Conservation (phyloP, 2,797 vertebrate genomes). For the Columba guinea region DNA sequence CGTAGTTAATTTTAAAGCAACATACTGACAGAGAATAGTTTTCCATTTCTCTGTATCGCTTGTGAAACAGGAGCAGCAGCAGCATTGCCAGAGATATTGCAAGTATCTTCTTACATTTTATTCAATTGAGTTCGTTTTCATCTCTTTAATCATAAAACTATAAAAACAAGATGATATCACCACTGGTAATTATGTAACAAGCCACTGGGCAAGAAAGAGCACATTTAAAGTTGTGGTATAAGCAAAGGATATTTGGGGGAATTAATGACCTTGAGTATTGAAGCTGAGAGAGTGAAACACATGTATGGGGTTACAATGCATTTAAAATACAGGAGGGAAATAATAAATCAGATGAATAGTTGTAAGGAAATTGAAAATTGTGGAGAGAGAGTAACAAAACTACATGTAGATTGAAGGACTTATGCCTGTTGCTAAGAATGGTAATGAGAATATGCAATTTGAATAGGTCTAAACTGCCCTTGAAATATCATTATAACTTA, state of each 20-base stretch:
- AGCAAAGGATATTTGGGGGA: slow-evolving; percentile 51
- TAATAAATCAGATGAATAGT: slow-evolving; percentile 72
- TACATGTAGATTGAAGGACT: slow-evolving; percentile 41
- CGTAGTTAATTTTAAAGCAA: slow-evolving; percentile 28
- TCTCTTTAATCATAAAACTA: slow-evolving; percentile 71
- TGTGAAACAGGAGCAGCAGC: neutral
- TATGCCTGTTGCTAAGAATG: slow-evolving; percentile 57
- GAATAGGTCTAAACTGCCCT: slow-evolving; percentile 61
- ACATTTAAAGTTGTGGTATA: slow-evolving; percentile 63
- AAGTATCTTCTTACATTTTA: slow-evolving; percentile 46
- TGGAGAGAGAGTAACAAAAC: slow-evolving; percentile 69
- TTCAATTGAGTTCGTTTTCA: slow-evolving; percentile 68
- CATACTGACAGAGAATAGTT: slow-evolving; percentile 26
- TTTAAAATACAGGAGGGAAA: slow-evolving; percentile 68
- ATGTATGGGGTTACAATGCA: slow-evolving; percentile 66
- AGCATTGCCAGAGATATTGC: slow-evolving; percentile 3
- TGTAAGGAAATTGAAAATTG: slow-evolving; percentile 73
- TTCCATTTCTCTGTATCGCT: neutral
- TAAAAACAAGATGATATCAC: slow-evolving; percentile 68
- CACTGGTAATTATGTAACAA: slow-evolving; percentile 58
- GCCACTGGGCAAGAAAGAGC: slow-evolving; percentile 69
- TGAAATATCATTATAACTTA: slow-evolving; percentile 74
- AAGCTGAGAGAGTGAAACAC: slow-evolving; percentile 66
- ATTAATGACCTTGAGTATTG: slow-evolving; percentile 67
- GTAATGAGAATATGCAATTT: slow-evolving; percentile 66